Percentiles rank a stretch among this genome's conserved stretches.
phyloP scores from a whole-genome alignment of 2,888 invertebrate genomes.

The Zygaena filipendulae region DNA sequence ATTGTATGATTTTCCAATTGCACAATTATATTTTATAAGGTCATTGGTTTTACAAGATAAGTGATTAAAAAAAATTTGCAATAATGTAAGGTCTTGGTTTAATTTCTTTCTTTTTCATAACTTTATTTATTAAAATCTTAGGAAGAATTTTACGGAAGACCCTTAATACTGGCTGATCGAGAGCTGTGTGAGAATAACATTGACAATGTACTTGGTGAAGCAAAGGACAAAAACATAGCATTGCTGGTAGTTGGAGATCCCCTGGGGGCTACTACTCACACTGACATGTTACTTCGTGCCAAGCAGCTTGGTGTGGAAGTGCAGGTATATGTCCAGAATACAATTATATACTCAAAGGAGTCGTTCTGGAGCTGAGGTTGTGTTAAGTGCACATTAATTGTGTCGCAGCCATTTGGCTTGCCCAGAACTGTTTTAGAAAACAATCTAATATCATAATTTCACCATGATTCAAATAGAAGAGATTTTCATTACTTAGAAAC shows the following conservation, averaged over 20 bases:
- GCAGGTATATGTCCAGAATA: constrained; percentile 39
- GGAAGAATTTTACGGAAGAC: constrained; percentile 92
- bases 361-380: not conserved
- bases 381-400: not conserved
- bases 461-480: too few species aligned
- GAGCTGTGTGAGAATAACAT: constrained; percentile 93
- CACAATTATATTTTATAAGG: too few species aligned
- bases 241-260: constrained; percentile 98
- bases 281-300: constrained; percentile 92
- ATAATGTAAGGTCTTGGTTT: too few species aligned
- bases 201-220: constrained; percentile 83
- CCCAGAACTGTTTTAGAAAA: too few species aligned
- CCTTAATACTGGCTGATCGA: constrained; percentile 88
- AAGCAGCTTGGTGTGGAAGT: constrained; percentile 79
- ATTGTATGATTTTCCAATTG: too few species aligned
- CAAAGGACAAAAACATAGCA: constrained; percentile 81
- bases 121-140: constrained; percentile 40
- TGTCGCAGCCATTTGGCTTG: too few species aligned
- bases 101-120: too few species aligned
- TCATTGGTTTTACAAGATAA: too few species aligned
- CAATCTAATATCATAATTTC: too few species aligned
- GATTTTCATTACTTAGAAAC: too few species aligned
- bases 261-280: constrained; percentile 97
- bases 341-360: not conserved
- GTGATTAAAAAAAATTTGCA: too few species aligned